Evolutionary conservation across 2,888 invertebrate species (phyloP).

Genomic region (Adela reaumurella): DNA sequence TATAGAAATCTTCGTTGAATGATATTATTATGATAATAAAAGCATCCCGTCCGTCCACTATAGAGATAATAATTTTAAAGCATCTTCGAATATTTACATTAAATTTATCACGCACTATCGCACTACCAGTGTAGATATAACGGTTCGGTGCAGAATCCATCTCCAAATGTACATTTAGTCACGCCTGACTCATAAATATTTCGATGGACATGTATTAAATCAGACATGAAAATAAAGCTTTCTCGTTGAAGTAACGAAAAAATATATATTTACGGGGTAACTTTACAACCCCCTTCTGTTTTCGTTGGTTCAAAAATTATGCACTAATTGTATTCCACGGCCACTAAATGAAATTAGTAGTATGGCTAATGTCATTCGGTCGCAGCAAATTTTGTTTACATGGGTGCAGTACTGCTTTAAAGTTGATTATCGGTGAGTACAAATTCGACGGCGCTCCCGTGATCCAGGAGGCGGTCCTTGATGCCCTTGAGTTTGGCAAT

Average conservation of each 20-base stretch:
- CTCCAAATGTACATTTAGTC: neutral
- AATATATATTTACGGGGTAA: too few species aligned
- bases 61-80: conserved; percentile 26
- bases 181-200: conserved; percentile 11
- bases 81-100: conserved; percentile 28
- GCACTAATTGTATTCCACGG: conserved; percentile 11
- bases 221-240: conserved; percentile 20
- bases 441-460: conserved; percentile 58
- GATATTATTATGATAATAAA: conserved; percentile 22
- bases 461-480: conserved; percentile 53
- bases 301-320: too few species aligned
- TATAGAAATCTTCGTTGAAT: neutral
- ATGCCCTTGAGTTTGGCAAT: conserved; percentile 54
- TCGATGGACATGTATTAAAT: conserved; percentile 18
- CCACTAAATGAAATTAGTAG: conserved; percentile 8
- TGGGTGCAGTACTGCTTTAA: conserved; percentile 21
- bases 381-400: conserved; percentile 1
- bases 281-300: too few species aligned
- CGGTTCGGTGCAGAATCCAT: conserved; percentile 6
- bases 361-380: conserved; percentile 5
- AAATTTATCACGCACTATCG: conserved; percentile 28
- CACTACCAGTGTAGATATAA: conserved; percentile 18
- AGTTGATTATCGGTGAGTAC: conserved; percentile 51
- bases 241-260: too few species aligned
- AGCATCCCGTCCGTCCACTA: conserved; percentile 29